Evolutionary conservation across 2,888 invertebrate genomes (phyloP), one percentile per base, ranked within the genome.

Genomic region (Tryphoninae sp.): DNA sequence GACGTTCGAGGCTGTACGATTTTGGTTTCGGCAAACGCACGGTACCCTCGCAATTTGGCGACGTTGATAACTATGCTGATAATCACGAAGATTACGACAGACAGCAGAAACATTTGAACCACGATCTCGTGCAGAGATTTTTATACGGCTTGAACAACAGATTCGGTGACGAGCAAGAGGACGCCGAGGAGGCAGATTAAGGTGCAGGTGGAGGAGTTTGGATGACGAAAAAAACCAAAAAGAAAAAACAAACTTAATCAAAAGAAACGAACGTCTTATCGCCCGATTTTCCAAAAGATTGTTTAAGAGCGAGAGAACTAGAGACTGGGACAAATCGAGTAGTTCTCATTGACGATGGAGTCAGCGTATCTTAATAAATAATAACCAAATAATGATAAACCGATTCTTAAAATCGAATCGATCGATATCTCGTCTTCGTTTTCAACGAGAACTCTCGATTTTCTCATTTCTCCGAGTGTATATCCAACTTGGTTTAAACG

Each of bases 11-110:
- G 55, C 85, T 86, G 82, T 94, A 94, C 91, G 93, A 93, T 84
- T 94, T 94, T 85, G 94, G 94, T 0, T 90, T 94, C 2, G 94
- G 94, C 2, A 94, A 94, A 80, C 93, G 94, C 1, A 87, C 86
- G 65, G 86, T 85, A 11, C 71, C 73, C 13, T 69, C 78, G 0
- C 13, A 79, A 23, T 58, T 59, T 42, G 69, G 13, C 42, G 69
- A 9, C 42, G 0, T 77, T 77, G 13, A 80, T 79, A 71, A 73
- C 42, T 19, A 82, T 72, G 0, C 2, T 22, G 40, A 64, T 72
- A 59, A 49, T 61, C 55, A 53, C 82, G 83, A 80, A 45, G 72
- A 72, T 42, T 64, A 68, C 1, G 64, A 81, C 19, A 61, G 68
- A 33, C 4, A 62, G 22, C 42, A 58, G 42, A 79, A 76, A 45